Evolutionary conservation across 92 coral and sea anemone species (phyloP).

Genomic region (Epizoanthus stellaris): DNA sequence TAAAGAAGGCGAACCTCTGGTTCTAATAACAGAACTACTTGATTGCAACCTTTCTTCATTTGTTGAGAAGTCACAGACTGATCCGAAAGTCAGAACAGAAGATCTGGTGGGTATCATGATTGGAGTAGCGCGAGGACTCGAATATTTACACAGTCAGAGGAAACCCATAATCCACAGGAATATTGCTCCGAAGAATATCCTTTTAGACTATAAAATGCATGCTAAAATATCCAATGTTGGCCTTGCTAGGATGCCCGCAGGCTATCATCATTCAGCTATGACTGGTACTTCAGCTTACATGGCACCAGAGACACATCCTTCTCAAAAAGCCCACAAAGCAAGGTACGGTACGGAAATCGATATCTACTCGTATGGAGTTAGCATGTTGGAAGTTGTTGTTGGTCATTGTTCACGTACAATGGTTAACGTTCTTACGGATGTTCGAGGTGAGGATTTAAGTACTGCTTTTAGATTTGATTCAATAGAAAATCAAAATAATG

Average conservation of each 20-base stretch:
- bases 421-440: conserved; percentile 41
- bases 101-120: conserved; percentile 58
- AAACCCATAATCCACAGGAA: conserved; percentile 59
- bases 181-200: conserved; percentile 57
- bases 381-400: conserved; percentile 45
- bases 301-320: conserved; percentile 44
- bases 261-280: conserved; percentile 25
- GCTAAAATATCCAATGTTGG: conserved; percentile 66
- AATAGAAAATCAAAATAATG: too few relatives aligned
- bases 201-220: conserved; percentile 44
- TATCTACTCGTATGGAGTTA: conserved; percentile 58
- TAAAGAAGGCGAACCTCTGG: conserved; percentile 43
- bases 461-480: not conserved
- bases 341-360: conserved; percentile 48
- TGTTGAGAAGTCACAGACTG: conserved; percentile 28
- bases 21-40: conserved; percentile 60
- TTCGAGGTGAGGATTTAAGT: conserved; percentile 25
- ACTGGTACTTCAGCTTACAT: conserved; percentile 51
- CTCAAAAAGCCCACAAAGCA: not conserved
- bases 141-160: conserved; percentile 51
- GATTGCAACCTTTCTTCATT: conserved; percentile 51
- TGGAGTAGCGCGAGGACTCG: conserved; percentile 61
- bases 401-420: conserved; percentile 24
- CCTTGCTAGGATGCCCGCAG: conserved; percentile 47
- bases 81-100: conserved; percentile 28